A percentile compares a stretch with the other conserved stretches of the same genome.
Evolutionary conservation across 2,797 vertebrate genomes (phyloP).

Genomic region (Oreonectes daqikongensis): DNA sequence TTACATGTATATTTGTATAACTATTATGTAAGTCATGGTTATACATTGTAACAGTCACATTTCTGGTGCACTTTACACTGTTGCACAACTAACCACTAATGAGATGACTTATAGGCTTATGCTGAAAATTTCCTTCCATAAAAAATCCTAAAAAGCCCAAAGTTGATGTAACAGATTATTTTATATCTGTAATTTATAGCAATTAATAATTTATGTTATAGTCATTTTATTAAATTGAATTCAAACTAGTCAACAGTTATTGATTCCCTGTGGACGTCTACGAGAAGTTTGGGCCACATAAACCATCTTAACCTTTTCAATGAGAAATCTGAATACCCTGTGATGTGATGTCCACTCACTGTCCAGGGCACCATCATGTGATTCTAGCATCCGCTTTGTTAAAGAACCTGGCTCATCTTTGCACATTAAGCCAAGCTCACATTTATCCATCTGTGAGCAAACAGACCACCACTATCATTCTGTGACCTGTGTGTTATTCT

Average conservation of each 20-base stretch:
- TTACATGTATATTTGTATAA: neutral
- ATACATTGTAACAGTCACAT: neutral
- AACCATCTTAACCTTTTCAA: too few relatives aligned
- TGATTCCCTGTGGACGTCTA: too few relatives aligned
- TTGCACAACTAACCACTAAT: neutral
- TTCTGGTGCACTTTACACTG: constrained; percentile 14
- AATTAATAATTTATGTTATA: too few relatives aligned
- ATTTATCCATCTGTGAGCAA: neutral
- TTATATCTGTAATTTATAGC: too few relatives aligned
- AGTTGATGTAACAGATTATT: too few relatives aligned
- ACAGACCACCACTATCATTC: neutral
- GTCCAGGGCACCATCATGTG: neutral
- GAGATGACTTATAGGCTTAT: constrained; percentile 2
- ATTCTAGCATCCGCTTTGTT: neutral
- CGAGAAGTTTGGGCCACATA: too few relatives aligned
- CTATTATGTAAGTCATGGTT: neutral
- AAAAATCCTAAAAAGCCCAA: neutral
- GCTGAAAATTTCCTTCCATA: constrained; percentile 1
- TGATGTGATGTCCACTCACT: neutral
- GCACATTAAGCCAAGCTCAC: too few relatives aligned
- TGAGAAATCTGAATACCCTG: neutral
- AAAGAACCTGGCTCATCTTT: neutral
- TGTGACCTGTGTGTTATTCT: neutral
- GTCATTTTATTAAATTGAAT: too few relatives aligned
- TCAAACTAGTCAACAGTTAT: too few relatives aligned